Evolutionary conservation across 2,113 vertebrate genomes (phyloP).

Genomic region (Crotalus helleri): DNA sequence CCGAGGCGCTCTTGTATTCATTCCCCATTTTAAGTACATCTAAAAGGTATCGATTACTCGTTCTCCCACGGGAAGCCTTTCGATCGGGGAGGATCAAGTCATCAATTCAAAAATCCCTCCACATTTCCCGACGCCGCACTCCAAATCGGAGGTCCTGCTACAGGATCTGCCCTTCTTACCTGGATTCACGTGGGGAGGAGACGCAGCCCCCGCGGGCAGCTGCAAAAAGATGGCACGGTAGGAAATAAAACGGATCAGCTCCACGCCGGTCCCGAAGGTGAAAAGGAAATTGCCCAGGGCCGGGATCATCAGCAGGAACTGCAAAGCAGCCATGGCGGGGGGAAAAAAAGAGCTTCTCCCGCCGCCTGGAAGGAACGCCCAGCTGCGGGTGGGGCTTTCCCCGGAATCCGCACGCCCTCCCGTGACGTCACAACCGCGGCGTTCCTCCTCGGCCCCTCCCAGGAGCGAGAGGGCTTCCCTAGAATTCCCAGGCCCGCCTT

Average conservation of each 20-base stretch:
- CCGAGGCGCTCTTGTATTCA: neutral
- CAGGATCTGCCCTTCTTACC: neutral
- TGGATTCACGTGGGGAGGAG: neutral
- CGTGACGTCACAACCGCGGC: slow-evolving; percentile 24
- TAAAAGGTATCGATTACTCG: too few relatives aligned
- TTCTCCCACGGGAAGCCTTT: neutral
- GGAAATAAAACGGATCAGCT: slow-evolving; percentile 58
- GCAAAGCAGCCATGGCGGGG: slow-evolving; percentile 33
- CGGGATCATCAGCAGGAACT: slow-evolving; percentile 35
- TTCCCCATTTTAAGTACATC: neutral
- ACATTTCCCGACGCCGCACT: neutral
- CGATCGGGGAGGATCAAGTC: neutral
- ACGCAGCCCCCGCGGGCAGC: neutral
- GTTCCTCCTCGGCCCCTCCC: neutral
- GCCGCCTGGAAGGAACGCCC: neutral
- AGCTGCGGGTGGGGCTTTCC: slow-evolving; percentile 4
- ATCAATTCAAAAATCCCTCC: too few relatives aligned
- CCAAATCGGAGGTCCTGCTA: neutral
- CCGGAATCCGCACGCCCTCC: slow-evolving; percentile 41
- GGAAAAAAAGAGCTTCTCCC: neutral
- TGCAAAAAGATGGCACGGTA: slow-evolving; percentile 46
- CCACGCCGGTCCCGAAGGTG: slow-evolving; percentile 58
- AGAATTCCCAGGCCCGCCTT: neutral
- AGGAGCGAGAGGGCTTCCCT: neutral
- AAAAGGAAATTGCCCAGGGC: slow-evolving; percentile 53